These are phyloP conservation scores for Tragelaphus oryx DNA, from an alignment of 2,797 vertebrate genomes.

Conservation along the genomic window DNA sequence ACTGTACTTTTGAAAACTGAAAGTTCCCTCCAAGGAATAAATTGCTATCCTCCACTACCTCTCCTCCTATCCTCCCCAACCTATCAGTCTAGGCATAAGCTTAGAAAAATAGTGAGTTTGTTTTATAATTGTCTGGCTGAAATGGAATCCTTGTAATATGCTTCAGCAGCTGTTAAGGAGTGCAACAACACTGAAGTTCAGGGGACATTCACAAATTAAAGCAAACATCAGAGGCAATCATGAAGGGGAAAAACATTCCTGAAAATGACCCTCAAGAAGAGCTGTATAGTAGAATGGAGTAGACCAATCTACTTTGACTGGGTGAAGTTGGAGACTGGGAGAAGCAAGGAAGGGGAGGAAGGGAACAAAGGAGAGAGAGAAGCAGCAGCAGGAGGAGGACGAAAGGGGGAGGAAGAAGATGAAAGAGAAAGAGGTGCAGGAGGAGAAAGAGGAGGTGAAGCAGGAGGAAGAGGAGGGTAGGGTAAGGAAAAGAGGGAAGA, in stretches of 20 bases:
- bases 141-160: not conserved
- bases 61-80: not conserved
- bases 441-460: not conserved
- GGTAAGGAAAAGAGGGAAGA: not conserved
- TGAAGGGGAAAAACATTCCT: not conserved
- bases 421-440: not conserved
- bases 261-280: not conserved
- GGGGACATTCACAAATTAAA: not conserved
- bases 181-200: not conserved
- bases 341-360: not conserved
- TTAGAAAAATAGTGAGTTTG: not conserved
- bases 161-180: not conserved
- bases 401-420: not conserved
- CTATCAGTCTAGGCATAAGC: not conserved
- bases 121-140: slow-evolving; percentile 8
- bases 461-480: not conserved
- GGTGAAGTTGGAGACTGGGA: not conserved
- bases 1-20: not conserved
- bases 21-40: not conserved
- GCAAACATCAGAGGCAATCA: not conserved
- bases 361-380: not conserved
- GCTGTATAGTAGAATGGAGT: not conserved
- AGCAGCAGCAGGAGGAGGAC: no score
- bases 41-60: not conserved
- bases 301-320: not conserved